Conservation (phyloP, 2,888 invertebrate genomes). For the Opisthograptis luteolata region DNA sequence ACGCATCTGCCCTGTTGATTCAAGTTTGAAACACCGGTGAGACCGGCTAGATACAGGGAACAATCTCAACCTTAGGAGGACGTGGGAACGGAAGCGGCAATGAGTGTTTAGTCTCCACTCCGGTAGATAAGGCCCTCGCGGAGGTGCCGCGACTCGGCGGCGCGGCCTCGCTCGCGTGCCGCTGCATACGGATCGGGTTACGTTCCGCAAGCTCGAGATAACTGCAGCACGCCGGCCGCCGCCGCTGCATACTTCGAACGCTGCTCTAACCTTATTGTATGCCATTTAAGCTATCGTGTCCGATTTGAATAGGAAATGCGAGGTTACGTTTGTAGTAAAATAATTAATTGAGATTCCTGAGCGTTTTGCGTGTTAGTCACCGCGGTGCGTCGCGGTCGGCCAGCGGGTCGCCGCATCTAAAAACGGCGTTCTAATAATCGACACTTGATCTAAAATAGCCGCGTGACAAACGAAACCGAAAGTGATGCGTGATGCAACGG, state of each 20-base stretch:
- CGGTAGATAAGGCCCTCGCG: slow-evolving; percentile 30
- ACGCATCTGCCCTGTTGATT: slow-evolving; percentile 31
- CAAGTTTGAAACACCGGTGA: slow-evolving; percentile 35
- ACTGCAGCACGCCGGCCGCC: slow-evolving; percentile 59
- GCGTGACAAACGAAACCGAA: slow-evolving; percentile 82
- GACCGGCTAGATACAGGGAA: slow-evolving; percentile 1
- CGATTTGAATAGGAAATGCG: slow-evolving; percentile 71
- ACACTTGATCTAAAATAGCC: slow-evolving; percentile 80
- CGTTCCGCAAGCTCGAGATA: slow-evolving; percentile 82
- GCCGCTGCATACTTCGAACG: slow-evolving; percentile 67
- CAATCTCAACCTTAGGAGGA: too few relatives aligned
- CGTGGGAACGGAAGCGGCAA: slow-evolving; percentile 49
- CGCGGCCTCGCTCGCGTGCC: slow-evolving; percentile 72
- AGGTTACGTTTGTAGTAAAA: slow-evolving; percentile 63
- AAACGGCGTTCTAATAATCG: slow-evolving; percentile 81
- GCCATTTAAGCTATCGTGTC: slow-evolving; percentile 62
- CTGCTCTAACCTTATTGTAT: slow-evolving; percentile 65
- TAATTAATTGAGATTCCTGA: slow-evolving; percentile 63
- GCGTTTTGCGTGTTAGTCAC: slow-evolving; percentile 63
- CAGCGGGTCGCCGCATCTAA: slow-evolving; percentile 65
- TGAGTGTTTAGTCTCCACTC: slow-evolving; percentile 18
- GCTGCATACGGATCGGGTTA: slow-evolving; percentile 73
- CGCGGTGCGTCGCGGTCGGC: slow-evolving; percentile 49
- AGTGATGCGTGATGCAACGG: slow-evolving; percentile 82
- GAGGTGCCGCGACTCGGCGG: slow-evolving; percentile 35